A percentile compares a stretch with the other conserved stretches of the same genome.
Evolutionary conservation across 2,113 vertebrate genomes (phyloP).

Genomic region (Neotoma lepida): DNA sequence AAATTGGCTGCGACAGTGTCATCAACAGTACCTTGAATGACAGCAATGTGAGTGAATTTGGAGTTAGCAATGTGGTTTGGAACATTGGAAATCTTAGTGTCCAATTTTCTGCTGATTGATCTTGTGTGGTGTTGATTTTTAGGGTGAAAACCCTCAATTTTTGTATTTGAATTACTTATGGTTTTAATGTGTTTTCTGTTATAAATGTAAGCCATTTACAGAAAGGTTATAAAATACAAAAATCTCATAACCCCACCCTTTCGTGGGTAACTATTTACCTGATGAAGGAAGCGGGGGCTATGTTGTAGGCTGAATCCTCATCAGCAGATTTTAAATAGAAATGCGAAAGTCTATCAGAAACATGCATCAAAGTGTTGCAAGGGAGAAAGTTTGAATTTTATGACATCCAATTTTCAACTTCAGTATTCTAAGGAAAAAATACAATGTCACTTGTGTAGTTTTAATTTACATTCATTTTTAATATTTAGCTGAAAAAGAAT

Average conservation of each 20-base stretch:
- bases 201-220: neutral
- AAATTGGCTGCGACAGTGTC: neutral
- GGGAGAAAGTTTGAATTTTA: slow-evolving; percentile 23
- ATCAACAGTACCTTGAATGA: neutral
- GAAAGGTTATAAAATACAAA: slow-evolving; percentile 27
- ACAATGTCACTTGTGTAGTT: neutral
- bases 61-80: neutral
- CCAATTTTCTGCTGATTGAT: neutral
- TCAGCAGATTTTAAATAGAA: neutral
- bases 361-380: neutral
- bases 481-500: slow-evolving; percentile 43
- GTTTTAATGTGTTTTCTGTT: neutral
- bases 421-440: slow-evolving; percentile 15
- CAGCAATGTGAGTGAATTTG: neutral
- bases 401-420: neutral
- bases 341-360: neutral
- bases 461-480: slow-evolving; percentile 38
- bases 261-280: neutral
- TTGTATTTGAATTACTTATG: neutral
- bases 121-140: neutral
- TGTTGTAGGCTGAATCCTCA: neutral
- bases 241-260: neutral
- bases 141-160: neutral
- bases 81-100: neutral
- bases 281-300: neutral